These are phyloP conservation scores for Ifrita kowaldi DNA, from an alignment of 2,113 vertebrate species.

Conservation along the genomic window DNA sequence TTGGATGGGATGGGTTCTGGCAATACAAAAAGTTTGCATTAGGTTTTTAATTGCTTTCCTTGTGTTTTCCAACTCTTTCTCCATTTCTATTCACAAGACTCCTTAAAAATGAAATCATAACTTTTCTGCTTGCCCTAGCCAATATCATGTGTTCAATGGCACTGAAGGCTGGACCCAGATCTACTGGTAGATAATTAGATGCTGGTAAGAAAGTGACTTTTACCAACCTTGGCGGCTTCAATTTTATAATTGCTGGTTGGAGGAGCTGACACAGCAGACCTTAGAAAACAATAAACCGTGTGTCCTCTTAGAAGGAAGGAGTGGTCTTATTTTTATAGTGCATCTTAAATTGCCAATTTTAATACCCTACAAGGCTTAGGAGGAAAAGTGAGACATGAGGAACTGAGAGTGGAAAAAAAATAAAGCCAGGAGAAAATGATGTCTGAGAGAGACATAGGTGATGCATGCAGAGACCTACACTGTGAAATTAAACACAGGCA, in stretches of 20 bases:
- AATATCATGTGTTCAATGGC: background rate
- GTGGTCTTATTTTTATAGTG: background rate
- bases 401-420: background rate
- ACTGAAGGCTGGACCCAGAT: background rate
- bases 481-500: background rate
- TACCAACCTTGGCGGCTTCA: background rate
- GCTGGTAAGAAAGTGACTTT: conserved; percentile 11
- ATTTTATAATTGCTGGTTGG: background rate
- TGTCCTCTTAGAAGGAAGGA: background rate
- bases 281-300: conserved; percentile 9
- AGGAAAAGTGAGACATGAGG: background rate
- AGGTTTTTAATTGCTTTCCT: background rate
- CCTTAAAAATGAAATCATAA: background rate
- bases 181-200: background rate
- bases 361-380: background rate
- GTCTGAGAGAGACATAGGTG: background rate
- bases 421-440: background rate
- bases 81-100: background rate
- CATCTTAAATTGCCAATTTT: background rate
- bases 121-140: background rate
- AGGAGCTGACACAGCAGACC: background rate
- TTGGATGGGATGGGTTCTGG: background rate
- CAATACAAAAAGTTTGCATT: background rate
- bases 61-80: background rate
- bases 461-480: background rate